phyloP scores from a whole-genome alignment of 2,113 vertebrate species.

The Scortum barcoo region DNA sequence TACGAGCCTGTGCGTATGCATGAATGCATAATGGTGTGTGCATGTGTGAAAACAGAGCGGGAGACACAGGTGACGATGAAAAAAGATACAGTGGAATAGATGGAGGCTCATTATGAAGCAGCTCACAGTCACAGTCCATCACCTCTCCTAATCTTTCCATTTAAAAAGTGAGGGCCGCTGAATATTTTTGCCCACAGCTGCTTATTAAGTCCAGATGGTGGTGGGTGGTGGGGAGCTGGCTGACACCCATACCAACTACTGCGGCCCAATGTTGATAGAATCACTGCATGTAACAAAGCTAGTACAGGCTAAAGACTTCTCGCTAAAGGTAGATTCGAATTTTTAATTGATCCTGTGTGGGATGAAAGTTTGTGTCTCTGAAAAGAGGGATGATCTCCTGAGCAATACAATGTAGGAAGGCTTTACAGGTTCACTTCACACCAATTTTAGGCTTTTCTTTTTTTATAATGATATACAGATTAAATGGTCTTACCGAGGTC shows the following conservation, averaged over 20 bases:
- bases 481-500: constrained; percentile 86
- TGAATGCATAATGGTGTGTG: constrained; percentile 40
- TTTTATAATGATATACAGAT: constrained; percentile 8
- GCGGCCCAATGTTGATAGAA: constrained; percentile 27
- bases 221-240: constrained; percentile 63
- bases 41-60: not conserved
- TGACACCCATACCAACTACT: constrained; percentile 66
- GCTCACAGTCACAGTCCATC: constrained; percentile 82
- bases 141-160: constrained; percentile 80
- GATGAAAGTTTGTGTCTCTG: not conserved
- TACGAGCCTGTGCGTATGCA: constrained; percentile 20
- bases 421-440: constrained; percentile 5
- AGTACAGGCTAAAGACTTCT: constrained; percentile 24
- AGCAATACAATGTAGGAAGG: not conserved
- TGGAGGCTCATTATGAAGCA: constrained; percentile 74
- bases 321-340: constrained; percentile 26
- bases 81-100: constrained; percentile 61
- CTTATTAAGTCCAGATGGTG: constrained; percentile 79
- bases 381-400: constrained; percentile 6
- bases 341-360: constrained; percentile 30
- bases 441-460: not conserved
- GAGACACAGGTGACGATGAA: constrained; percentile 59
- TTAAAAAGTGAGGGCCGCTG: constrained; percentile 74
- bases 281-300: constrained; percentile 40
- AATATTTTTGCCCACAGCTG: constrained; percentile 78